phyloP scores from a whole-genome alignment of 92 coral and sea anemone genomes.

The Phymanthus crucifer region DNA sequence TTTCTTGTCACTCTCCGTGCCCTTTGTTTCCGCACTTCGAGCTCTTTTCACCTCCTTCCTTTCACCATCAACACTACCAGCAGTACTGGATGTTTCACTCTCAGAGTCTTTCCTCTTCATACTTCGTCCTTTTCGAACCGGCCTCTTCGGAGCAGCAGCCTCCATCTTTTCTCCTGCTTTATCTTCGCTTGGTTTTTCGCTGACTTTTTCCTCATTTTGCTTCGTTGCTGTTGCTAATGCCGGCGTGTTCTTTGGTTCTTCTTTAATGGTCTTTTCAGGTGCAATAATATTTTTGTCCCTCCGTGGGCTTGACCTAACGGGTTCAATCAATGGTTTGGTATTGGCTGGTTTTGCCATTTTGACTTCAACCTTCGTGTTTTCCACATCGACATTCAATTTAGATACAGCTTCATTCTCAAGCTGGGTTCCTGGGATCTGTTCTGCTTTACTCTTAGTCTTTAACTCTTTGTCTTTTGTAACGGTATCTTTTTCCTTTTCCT shows the following conservation, averaged over 20 bases:
- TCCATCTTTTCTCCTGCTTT: constrained; percentile 19
- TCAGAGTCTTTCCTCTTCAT: constrained; percentile 34
- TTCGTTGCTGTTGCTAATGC: neutral
- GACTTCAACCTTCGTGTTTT: constrained; percentile 11
- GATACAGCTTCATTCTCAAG: neutral
- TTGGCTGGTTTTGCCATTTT: constrained; percentile 10
- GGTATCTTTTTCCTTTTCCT: neutral
- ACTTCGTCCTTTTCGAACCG: constrained; percentile 40
- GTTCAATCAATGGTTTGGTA: constrained; percentile 30
- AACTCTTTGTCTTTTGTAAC: neutral
- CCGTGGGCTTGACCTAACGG: constrained; percentile 39
- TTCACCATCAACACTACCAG: constrained; percentile 19
- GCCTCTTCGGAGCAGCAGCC: constrained; percentile 13
- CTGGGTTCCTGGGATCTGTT: neutral
- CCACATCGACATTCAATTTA: neutral
- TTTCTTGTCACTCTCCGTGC: neutral
- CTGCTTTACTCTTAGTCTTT: constrained; percentile 14
- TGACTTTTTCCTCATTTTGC: constrained; percentile 3
- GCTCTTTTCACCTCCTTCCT: constrained; percentile 24
- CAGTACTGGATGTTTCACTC: constrained; percentile 4
- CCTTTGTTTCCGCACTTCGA: neutral
- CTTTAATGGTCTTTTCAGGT: constrained; percentile 38
- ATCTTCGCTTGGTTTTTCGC: constrained; percentile 6
- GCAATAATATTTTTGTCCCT: constrained; percentile 31
- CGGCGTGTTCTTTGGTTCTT: neutral